phyloP scores from a whole-genome alignment of 2,888 invertebrate genomes.

The Macrophya alboannulata region DNA sequence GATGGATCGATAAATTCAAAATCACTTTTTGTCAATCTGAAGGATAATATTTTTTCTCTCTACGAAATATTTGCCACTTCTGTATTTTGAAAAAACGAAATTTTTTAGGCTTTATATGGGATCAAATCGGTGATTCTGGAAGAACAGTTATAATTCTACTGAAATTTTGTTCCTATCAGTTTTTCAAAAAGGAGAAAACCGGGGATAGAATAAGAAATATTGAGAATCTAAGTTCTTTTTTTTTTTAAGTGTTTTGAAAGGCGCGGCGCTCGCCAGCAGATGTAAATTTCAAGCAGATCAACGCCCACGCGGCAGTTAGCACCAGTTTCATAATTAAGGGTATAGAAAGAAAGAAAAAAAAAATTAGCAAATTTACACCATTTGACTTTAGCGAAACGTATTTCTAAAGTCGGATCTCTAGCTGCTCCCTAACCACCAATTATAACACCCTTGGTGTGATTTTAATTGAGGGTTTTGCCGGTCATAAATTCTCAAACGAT shows the following conservation, averaged over 20 bases:
- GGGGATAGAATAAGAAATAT: background rate
- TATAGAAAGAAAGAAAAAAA: background rate
- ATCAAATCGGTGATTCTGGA: background rate
- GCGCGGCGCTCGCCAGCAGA: constrained; percentile 1
- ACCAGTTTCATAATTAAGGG: constrained; percentile 31
- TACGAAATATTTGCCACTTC: background rate
- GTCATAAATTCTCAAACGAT: constrained; percentile 69
- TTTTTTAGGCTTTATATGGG: background rate
- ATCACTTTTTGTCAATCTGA: background rate
- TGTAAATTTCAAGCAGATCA: constrained; percentile 26
- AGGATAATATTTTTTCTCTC: background rate
- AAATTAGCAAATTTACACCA: constrained; percentile 54
- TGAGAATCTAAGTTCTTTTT: background rate
- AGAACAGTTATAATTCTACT: background rate
- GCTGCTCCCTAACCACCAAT: constrained; percentile 71
- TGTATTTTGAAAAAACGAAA: background rate
- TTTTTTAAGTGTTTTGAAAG: background rate
- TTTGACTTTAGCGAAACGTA: constrained; percentile 47
- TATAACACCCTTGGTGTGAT: constrained; percentile 77
- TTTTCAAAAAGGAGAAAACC: background rate
- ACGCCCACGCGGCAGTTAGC: constrained; percentile 29
- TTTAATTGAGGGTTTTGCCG: constrained; percentile 70
- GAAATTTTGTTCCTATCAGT: background rate
- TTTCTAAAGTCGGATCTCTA: constrained; percentile 20
- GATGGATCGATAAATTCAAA: background rate